Evolutionary conservation across 2,888 invertebrate genomes (phyloP), one percentile per base, ranked within the genome.

Genomic region (Cephonodes hylas): DNA sequence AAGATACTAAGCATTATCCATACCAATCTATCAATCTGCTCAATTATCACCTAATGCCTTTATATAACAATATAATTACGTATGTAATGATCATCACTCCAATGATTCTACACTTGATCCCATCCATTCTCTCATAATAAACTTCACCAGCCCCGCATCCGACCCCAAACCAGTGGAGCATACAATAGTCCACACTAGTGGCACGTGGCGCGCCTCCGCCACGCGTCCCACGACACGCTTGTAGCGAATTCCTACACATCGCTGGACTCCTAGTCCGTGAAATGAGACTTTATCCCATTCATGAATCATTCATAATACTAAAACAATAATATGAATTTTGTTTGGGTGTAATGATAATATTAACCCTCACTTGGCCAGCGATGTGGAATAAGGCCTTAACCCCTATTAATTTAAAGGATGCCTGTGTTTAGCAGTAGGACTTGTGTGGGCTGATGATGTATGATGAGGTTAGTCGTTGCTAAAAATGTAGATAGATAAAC

Each of bases 221-320:
- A 72, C 77, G 75, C 69, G 76, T 53, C 72, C 53, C 42, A 57
- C 69, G 77, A 64, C 66, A 73, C 74, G 73, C 71, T 66, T 64
- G 68, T 69, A 61, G 62, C 67, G 60, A 68, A 66, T 63, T 79
- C 76, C 75, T 74, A 65, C 77, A 73, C 72, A 64, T 67, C 69
- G 67, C 72, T 82, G 79, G 68, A 66, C 74, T 74, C 74, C 73
- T 79, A 70, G 74, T 79, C 75, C 84, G 76, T 86, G 84, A 83
- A 85, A 85, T 79, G 67, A 75, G 74, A 81, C 80, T 78, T 74
- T 63, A 63, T 64, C 63, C 66, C 25, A 20, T 13, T 31, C n/a
- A 20, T 27, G 10, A 25, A 15, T 27, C 23, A 13, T 23, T 6
- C n/a, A 15, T 25, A 23, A n/a, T 38, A 10, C n/a, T 42, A 42